A percentile compares a stretch with the other conserved stretches of the same genome.
phyloP scores from a whole-genome alignment of 1,140 invertebrate species.

The Drosophila mayri region DNA sequence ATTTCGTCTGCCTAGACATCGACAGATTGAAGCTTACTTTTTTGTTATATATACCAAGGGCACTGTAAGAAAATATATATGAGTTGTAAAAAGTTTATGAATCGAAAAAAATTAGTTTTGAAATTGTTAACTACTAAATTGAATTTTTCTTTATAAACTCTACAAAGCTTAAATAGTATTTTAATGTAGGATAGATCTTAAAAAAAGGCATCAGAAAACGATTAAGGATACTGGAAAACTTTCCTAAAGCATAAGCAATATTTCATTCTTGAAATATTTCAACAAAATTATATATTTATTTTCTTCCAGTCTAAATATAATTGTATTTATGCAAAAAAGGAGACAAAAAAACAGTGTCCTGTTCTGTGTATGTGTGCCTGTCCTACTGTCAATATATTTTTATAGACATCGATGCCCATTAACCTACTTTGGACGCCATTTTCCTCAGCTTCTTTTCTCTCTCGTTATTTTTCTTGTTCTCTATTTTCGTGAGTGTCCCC shows the following conservation, averaged over 20 bases:
- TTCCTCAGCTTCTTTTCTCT: conserved; percentile 26
- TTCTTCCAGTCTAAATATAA: background rate
- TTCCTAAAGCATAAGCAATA: background rate
- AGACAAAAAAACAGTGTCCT: conserved; percentile 3
- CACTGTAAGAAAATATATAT: background rate
- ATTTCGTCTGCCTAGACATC: conserved; percentile 53
- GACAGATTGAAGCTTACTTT: conserved; percentile 43
- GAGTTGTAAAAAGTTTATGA: background rate
- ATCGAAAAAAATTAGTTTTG: background rate
- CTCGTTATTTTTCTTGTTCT: background rate
- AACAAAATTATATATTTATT: background rate
- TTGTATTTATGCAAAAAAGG: conserved; percentile 7
- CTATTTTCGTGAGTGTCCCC: conserved; percentile 9
- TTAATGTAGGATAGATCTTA: too few relatives aligned
- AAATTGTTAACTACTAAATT: too few relatives aligned
- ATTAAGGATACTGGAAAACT: too few relatives aligned
- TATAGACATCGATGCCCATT: conserved; percentile 77
- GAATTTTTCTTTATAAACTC: too few relatives aligned
- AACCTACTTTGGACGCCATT: conserved; percentile 74
- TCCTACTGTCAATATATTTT: conserved; percentile 54
- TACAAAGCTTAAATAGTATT: too few relatives aligned
- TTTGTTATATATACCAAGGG: conserved; percentile 9
- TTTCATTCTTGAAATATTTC: background rate
- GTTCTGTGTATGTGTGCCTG: conserved; percentile 4
- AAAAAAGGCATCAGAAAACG: too few relatives aligned